phyloP scores from a whole-genome alignment of 2,888 invertebrate genomes.

The Psylliodes chrysocephalus region DNA sequence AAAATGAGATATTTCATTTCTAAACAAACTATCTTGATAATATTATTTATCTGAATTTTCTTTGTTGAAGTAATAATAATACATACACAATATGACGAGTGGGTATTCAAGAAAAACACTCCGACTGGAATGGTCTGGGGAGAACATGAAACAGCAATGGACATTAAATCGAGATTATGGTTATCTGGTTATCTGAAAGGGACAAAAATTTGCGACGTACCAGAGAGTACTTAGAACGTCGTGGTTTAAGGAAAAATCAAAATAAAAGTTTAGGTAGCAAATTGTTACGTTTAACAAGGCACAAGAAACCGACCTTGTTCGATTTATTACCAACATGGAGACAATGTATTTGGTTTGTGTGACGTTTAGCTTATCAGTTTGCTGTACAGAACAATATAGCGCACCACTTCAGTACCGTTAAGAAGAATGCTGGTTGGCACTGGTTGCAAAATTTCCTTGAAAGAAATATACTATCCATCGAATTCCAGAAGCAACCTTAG shows the following conservation, averaged over 20 bases:
- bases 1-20: no score
- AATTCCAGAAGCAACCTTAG: not conserved
- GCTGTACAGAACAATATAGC: conserved; percentile 1
- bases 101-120: no score
- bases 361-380: conserved; percentile 4
- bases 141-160: no score
- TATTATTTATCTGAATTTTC: no score
- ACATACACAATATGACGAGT: no score
- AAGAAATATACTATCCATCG: not conserved
- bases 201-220: not conserved
- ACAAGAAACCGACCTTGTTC: not conserved
- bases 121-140: no score
- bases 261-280: not conserved
- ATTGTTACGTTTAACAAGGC: no score
- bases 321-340: no score
- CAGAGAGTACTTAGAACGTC: conserved; percentile 8
- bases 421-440: conserved; percentile 6
- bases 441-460: not conserved
- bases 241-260: not conserved
- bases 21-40: no score
- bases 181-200: conserved; percentile 8
- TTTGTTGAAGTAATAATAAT: no score
- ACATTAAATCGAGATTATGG: not conserved
- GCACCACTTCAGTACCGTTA: not conserved
- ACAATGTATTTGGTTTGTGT: conserved; percentile 3